Evolutionary conservation across 30 jellyfish, hydroid and myxozoan genomes (phyloP), one percentile per base, ranked within the genome.

Genomic region (Pseudorhiza aurosa): DNA sequence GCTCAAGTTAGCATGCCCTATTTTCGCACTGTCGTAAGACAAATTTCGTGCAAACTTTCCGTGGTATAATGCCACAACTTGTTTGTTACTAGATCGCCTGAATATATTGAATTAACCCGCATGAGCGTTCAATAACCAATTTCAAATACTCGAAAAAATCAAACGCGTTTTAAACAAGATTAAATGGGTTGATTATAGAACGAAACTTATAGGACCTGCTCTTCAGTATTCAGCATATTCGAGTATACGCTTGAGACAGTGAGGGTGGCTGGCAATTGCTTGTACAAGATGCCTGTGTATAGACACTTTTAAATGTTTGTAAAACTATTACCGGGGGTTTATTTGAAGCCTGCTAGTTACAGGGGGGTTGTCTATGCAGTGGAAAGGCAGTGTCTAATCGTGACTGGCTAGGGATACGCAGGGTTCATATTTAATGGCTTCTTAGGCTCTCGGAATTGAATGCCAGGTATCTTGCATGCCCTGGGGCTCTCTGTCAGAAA

Each of bases 41-140:
- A n/a, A n/a, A n/a, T n/a, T n/a, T n/a, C n/a, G n/a, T 19, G 36
- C 67, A 53, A 53, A 53, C 67, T 22, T 53, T 17, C 8, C 2
- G 35, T 18, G 67, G 24, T 53, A 7, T 18, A 53, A 7, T 3
- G 19, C 67, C 67, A 53, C 67, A 53, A 53, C 67, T 53, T 53
- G 67, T 53, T 53, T 53, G 67, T 53, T 36, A 53, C 12, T 72
- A 42, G 45, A 75, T 19, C 5, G 88, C 29, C 70, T 75, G 88
- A 75, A 75, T 75, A 8, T 7, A 14, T 19, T 75, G 88, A 75
- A 58, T 75, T 4, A 28, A 75, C 88, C 88, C n/a, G 88, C 72
- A 62, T 37, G 56, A 33, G 30, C 78, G 58, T 75, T 75, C 73
- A 72, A 30, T 18, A 51, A 12, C 44, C 14, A 33, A 5, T 33